phyloP scores from a whole-genome alignment of 2,888 invertebrate species.

The Noctua janthe region DNA sequence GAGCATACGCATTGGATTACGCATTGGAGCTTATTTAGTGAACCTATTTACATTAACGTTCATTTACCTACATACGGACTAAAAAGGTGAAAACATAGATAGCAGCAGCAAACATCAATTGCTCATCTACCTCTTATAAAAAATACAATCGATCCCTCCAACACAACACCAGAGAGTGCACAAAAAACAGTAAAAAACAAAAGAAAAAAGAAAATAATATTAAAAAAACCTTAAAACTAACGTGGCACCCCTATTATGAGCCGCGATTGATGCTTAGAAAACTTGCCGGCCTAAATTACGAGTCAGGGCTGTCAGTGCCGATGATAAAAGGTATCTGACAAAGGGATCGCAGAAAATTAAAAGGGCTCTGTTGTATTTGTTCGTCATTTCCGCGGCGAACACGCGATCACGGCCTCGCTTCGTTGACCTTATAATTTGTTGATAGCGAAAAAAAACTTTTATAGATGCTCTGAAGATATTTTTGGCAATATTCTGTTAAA shows the following conservation, averaged over 20 bases:
- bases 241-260: conserved; percentile 48
- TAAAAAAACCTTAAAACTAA: neutral
- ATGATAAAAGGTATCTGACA: conserved; percentile 73
- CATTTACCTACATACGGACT: neutral
- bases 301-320: conserved; percentile 69
- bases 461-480: conserved; percentile 30
- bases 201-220: neutral
- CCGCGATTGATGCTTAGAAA: conserved; percentile 61
- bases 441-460: conserved; percentile 44
- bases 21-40: neutral
- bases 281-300: conserved; percentile 63
- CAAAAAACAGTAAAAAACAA: too few relatives aligned
- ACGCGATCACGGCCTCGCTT: conserved; percentile 72
- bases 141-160: neutral
- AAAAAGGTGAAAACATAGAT: neutral
- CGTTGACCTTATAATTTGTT: conserved; percentile 65
- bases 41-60: neutral
- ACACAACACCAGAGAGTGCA: neutral
- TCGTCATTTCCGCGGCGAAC: conserved; percentile 73
- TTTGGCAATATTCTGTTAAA: neutral
- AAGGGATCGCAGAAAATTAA: conserved; percentile 74
- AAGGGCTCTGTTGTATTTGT: conserved; percentile 73
- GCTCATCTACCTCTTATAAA: neutral
- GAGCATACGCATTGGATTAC: neutral
- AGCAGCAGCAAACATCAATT: neutral